These are phyloP conservation scores for Oscheius sp. DNA, from an alignment of 1,140 invertebrate genomes.

Conservation along the genomic window DNA sequence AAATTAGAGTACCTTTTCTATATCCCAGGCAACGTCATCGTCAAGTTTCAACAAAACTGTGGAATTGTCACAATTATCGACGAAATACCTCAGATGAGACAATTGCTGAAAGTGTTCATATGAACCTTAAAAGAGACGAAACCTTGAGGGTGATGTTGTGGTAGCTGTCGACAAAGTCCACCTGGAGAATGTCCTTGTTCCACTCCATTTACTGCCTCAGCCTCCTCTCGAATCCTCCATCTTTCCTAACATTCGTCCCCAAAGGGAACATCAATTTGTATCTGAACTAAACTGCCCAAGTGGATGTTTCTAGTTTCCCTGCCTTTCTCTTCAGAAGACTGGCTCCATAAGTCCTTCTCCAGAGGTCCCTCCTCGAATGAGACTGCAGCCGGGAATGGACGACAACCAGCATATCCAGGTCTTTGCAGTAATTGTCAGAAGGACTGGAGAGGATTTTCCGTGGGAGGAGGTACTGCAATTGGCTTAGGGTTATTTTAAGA, in stretches of 20 bases:
- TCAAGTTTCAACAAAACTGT: neutral
- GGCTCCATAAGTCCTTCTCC: neutral
- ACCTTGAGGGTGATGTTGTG: neutral
- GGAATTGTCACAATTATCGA: neutral
- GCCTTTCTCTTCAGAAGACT: neutral
- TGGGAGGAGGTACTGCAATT: too few relatives aligned
- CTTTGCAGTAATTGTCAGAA: neutral
- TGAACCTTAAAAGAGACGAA: neutral
- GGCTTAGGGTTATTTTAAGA: too few relatives aligned
- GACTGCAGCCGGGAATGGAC: neutral
- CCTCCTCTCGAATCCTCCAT: neutral
- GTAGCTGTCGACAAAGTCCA: neutral
- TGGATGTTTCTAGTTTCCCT: neutral
- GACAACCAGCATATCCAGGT: neutral
- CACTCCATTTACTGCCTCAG: neutral
- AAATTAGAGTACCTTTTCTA: neutral
- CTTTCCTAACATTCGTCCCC: neutral
- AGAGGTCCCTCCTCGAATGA: neutral
- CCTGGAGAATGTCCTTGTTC: neutral
- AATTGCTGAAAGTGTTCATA: neutral
- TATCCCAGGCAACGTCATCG: neutral
- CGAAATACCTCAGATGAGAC: neutral
- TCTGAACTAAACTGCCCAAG: neutral
- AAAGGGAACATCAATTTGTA: neutral
- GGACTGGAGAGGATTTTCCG: too few relatives aligned